Evolutionary conservation across 1,140 invertebrate genomes (phyloP), one percentile per base, ranked within the genome.

Genomic region (Neelides sp.): DNA sequence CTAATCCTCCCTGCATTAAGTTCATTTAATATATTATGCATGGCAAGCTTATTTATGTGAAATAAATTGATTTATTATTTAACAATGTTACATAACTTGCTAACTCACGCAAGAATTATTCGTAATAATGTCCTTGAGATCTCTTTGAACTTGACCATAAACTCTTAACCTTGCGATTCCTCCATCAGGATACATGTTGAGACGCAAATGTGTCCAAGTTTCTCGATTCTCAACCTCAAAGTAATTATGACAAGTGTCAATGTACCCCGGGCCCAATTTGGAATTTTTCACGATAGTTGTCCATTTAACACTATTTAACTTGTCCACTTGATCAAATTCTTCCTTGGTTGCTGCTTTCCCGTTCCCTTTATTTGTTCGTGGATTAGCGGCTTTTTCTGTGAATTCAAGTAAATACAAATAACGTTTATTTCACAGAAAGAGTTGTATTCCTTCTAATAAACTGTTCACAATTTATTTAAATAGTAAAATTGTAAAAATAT

Each of bases 111-210:
- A 34, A 15, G 15, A 10, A 15, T 66, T 39, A 48, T 62, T 35
- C 4, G 49, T 32, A 7, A 58, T 37, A 4, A 63, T 57, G 15
- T 58, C 55, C n/a, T 50, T 48, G 52, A 63, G 63, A 34, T 72
- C 63, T 3, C 69, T 69, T 40, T 59, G 64, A 0, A 73, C 71
- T 57, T 71, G 65, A 10, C 78, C 78, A 59, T 72, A 80, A 2
- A 79, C 72, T 2, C 75, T 61, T 0, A 82, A 64, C 39, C 79
- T 68, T 0, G 78, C 78, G 10, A 80, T 74, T 13, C 79, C 78
- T 43, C 78, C 78, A 63, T 81, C 78, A 4, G 78, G 78, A 57
- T 69, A 80, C 10, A 78, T 72, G 59, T 80, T 80, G 1, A 80
- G 63, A 13, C 78, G 63, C 2, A 80, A 56, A 58, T 79, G 75